Evolutionary conservation across 2,113 vertebrate genomes (phyloP), one percentile per base, ranked within the genome.

Genomic region (Agelaius phoeniceus): DNA sequence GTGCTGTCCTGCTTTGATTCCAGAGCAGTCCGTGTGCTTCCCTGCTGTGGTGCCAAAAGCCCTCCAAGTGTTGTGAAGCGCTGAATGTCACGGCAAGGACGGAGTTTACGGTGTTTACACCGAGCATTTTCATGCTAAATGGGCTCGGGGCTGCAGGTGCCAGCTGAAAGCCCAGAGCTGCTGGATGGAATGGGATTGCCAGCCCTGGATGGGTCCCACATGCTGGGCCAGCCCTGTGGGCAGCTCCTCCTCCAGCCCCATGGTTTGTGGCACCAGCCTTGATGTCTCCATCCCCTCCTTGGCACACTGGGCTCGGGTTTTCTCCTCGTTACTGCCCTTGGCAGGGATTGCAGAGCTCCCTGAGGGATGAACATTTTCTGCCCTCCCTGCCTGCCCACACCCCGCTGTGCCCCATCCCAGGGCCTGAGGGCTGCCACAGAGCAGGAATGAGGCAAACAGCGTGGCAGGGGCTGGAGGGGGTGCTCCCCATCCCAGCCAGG

Each of bases 101-200:
- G 20, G 82, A 18, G 26, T n/a, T 57, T 15, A n/a, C 0, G 61
- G 41, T 75, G 91, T 67, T 81, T 27, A 28, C 94, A 35, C 58
- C 1, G 54, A 93, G 88, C 54, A 30, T 93, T 93, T 86, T 37
- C 92, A 35, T 19, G 85, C 88, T 80, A 21, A 67, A 49, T 27
- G 8, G 82, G 85, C 86, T 92, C 59, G 39, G 83, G 79, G 88
- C 66, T 92, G 95, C 86, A 74, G 92, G 94, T 95, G 92, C 90
- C 94, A 55, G 86, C 84, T 35, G 72, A 77, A 86, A 33, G 46
- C 28, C 93, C 55, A 23, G 74, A 71, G 10, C 77, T 49, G 82
- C 44, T 41, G 82, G 8, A 1, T 80, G 46, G 5, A 30, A 35
- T 79, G 35, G 51, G 59, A 51, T 94, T 73, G 37, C 31, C 58